These are phyloP conservation scores for Uloborus plumipes DNA, from an alignment of 2,888 invertebrate genomes.

Conservation along the genomic window DNA sequence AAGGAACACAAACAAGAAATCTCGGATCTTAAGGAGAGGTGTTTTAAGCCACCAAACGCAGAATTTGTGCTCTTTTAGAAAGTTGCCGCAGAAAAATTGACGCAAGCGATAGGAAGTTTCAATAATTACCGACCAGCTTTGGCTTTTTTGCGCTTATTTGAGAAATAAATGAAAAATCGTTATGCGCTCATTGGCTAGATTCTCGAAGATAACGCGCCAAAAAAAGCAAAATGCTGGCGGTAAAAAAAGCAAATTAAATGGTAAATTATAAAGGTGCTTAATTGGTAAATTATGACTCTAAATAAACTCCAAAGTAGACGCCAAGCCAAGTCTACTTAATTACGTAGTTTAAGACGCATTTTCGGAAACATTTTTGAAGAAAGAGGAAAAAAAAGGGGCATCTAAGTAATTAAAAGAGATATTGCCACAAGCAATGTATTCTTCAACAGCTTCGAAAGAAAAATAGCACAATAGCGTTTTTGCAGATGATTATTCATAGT, in stretches of 20 bases:
- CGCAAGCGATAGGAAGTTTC: slow-evolving; percentile 48
- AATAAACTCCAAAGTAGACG: slow-evolving; percentile 26
- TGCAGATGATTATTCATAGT: no score
- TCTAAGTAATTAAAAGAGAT: no score
- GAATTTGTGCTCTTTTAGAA: slow-evolving; percentile 30
- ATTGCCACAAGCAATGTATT: no score
- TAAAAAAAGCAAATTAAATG: slow-evolving; percentile 50
- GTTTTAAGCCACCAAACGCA: slow-evolving; percentile 52
- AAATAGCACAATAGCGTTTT: no score
- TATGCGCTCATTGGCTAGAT: slow-evolving; percentile 23
- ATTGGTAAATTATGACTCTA: slow-evolving; percentile 58
- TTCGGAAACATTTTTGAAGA: no score
- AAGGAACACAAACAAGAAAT: slow-evolving; percentile 26
- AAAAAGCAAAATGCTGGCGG: slow-evolving; percentile 11
- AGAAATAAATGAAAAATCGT: slow-evolving; percentile 58
- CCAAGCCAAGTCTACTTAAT: slow-evolving; percentile 43
- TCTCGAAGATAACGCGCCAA: slow-evolving; percentile 32
- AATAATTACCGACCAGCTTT: slow-evolving; percentile 50
- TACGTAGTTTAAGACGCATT: slow-evolving; percentile 30
- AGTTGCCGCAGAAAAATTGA: slow-evolving; percentile 36
- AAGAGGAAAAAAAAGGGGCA: no score
- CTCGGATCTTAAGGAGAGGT: slow-evolving; percentile 45
- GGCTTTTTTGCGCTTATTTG: slow-evolving; percentile 23
- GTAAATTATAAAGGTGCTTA: slow-evolving; percentile 50
- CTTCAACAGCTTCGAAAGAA: no score